Evolutionary conservation across 37 sponge, comb jelly and placozoan genomes (phyloP).

Genomic region (Haliclona indistincta): DNA sequence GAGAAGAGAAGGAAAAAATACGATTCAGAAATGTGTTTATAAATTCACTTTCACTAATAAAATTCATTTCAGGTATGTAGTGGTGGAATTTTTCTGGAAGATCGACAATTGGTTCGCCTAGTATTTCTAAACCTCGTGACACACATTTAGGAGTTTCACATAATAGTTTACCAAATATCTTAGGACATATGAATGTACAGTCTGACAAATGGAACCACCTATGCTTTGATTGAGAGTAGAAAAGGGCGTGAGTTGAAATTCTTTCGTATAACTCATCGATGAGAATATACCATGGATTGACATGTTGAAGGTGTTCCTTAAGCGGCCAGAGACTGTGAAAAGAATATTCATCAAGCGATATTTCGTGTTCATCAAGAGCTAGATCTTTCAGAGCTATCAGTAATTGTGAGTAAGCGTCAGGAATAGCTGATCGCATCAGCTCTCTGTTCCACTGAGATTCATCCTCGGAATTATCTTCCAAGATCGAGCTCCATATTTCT

Average conservation of each 20-base stretch:
- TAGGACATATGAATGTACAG: constrained; percentile 23
- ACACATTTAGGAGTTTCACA: not conserved
- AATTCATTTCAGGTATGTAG: not conserved
- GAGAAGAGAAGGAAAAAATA: not conserved
- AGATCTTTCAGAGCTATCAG: constrained; percentile 19
- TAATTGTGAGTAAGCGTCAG: constrained; percentile 30
- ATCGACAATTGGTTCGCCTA: constrained; percentile 32
- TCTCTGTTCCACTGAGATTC: constrained; percentile 48
- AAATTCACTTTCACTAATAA: not conserved
- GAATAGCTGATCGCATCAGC: constrained; percentile 37
- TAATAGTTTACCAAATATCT: constrained; percentile 8
- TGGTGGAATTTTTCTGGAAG: constrained; percentile 22
- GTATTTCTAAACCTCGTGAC: constrained; percentile 3
- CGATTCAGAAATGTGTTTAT: not conserved
- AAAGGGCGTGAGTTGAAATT: constrained; percentile 11
- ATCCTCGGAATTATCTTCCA: not conserved
- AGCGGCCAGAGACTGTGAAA: constrained; percentile 50
- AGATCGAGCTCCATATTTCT: constrained; percentile 56
- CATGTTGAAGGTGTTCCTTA: not conserved
- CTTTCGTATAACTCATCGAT: not conserved
- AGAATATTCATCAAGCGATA: constrained; percentile 4
- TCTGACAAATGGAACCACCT: constrained; percentile 23
- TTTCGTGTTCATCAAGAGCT: not conserved
- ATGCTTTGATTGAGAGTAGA: constrained; percentile 13
- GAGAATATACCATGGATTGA: constrained; percentile 31